A percentile compares a stretch with the other conserved stretches of the same genome.
These are phyloP conservation scores for Andrena praecox DNA, from an alignment of 2,888 invertebrate genomes.

Conservation along the genomic window DNA sequence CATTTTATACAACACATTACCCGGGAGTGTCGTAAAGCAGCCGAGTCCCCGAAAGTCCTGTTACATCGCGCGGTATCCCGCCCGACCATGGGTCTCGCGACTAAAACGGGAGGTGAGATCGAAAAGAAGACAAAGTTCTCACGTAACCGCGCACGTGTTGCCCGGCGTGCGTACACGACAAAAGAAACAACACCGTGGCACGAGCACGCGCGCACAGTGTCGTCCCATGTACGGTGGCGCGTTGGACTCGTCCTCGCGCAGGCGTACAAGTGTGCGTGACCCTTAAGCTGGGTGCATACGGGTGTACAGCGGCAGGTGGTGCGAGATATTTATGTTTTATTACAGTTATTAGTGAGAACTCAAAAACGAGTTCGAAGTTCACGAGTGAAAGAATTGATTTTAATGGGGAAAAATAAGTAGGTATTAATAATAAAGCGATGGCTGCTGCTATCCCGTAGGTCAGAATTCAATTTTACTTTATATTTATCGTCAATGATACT, in stretches of 20 bases:
- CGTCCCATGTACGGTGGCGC: slow-evolving; percentile 30
- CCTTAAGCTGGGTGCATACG: background rate
- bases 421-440: too few relatives aligned
- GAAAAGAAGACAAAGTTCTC: slow-evolving; percentile 68
- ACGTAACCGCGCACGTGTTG: slow-evolving; percentile 64
- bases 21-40: slow-evolving; percentile 40
- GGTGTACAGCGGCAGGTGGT: too few relatives aligned
- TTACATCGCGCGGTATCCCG: slow-evolving; percentile 38
- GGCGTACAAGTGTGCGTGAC: background rate
- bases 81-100: slow-evolving; percentile 44
- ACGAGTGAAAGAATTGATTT: too few relatives aligned
- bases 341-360: too few relatives aligned
- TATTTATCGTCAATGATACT: too few relatives aligned
- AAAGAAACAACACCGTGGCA: slow-evolving; percentile 43
- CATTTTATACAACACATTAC: slow-evolving; percentile 60
- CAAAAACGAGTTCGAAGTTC: too few relatives aligned
- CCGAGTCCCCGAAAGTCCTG: slow-evolving; percentile 54
- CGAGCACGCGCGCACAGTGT: slow-evolving; percentile 35
- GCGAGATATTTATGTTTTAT: too few relatives aligned
- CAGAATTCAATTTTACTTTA: too few relatives aligned
- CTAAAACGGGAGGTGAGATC: slow-evolving; percentile 60
- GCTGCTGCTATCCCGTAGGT: too few relatives aligned
- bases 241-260: background rate
- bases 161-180: slow-evolving; percentile 26
- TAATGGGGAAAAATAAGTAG: too few relatives aligned